These are phyloP conservation scores for Oscheius onirici DNA, from an alignment of 2,888 invertebrate genomes.

Conservation along the genomic window DNA sequence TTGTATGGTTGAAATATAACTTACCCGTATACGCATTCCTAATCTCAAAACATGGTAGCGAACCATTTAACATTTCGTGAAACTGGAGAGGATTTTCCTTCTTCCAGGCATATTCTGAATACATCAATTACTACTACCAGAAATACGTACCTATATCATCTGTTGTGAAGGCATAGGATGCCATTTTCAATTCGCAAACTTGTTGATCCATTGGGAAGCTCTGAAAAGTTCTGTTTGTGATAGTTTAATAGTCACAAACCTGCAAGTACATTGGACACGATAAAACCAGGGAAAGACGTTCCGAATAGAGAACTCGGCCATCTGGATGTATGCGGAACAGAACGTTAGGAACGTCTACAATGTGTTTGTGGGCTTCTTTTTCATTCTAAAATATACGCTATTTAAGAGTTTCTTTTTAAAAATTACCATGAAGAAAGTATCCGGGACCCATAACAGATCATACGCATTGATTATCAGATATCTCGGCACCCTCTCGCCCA, in stretches of 20 bases:
- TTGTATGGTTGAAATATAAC: no score
- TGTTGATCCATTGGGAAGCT: conserved; percentile 29
- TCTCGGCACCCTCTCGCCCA: conserved; percentile 2
- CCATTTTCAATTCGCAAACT: conserved; percentile 10
- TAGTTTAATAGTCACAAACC: not conserved
- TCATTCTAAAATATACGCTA: conserved; percentile 11
- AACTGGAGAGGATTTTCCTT: conserved; percentile 7
- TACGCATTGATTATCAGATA: conserved; percentile 10
- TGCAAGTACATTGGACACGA: conserved; percentile 28
- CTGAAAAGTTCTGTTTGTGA: not conserved
- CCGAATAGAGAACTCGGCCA: conserved; percentile 27
- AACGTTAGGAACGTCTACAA: conserved; percentile 27
- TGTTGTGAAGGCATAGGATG: conserved; percentile 23
- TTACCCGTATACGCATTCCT: not conserved
- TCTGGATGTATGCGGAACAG: conserved; percentile 21
- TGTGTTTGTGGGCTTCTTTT: conserved; percentile 23
- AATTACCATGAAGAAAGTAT: conserved; percentile 30
- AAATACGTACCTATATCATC: conserved; percentile 23
- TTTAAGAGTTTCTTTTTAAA: not conserved
- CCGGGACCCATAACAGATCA: conserved; percentile 25
- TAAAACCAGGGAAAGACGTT: conserved; percentile 18
- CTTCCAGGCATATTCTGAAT: conserved; percentile 26
- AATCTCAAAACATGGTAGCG: conserved; percentile 25
- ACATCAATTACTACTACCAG: not conserved
- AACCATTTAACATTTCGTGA: conserved; percentile 10